Base-by-base conservation (phyloP, 92 coral and sea anemone species). In the Anthopleura xanthogrammica region DNA sequence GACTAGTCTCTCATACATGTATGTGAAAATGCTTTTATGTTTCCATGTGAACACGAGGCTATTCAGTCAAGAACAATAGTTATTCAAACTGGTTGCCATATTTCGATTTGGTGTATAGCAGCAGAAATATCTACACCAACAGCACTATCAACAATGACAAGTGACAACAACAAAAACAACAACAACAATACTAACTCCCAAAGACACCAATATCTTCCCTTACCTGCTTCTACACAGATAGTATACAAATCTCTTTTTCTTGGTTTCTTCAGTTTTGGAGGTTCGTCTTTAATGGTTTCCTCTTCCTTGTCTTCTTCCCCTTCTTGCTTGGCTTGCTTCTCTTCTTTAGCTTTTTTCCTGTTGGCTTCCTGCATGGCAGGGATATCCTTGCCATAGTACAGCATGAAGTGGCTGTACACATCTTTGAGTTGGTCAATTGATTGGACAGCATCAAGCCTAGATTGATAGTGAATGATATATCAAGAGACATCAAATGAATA, bases 351-450 rank as follows among this genome's bases (percentile, higher is more conserved):
- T 78, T 88, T 92, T 85, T 87, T 88, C 75, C 92, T 94, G 87
- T 90, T 91, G 7, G 94, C 95, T 71, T 94, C 93, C 80, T 98
- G 90, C 99, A 97, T 97, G 83, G 94, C 91, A 29, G 95, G 94
- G 52, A 97, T 93, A 68, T 97, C 98, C 72, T 94, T 95, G 46
- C 93, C 95, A 78, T 97, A 97, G 89, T 97, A 97, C 78, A 97
- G 62, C 97, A 92, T 92, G 82, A 97, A 97, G 76, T 97, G 99
- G 48, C 95, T 90, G 86, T 97, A 97, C 73, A 97, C 98, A 83
- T 97, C 99, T 50, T 89, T 93, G 8, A 97, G 95, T 78, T 97
- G 95, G 22, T 97, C 99, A 89, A 92, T 94, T 0, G 97, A 92
- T 77, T 94, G 95, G 43, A 97, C 98, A 58, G 86, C 90, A 43